Conservation (phyloP, 2,113 vertebrate genomes). For the Uropsilus gracilis region DNA sequence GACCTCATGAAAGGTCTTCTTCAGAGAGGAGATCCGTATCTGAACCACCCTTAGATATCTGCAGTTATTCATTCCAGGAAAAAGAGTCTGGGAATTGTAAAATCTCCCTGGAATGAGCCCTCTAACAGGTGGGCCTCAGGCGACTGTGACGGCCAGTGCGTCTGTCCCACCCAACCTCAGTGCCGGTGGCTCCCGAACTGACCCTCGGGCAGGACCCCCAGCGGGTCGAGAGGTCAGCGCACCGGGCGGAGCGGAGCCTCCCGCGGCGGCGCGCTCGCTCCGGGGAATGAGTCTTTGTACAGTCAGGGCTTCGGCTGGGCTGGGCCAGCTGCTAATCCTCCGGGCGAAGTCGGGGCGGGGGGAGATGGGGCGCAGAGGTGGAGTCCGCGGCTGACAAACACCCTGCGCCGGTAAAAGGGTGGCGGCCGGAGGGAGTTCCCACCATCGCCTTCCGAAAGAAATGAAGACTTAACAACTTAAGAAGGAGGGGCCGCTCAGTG, state of each 20-base stretch:
- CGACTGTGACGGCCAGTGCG: background rate
- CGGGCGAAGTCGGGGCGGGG: constrained; percentile 41
- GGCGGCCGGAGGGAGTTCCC: constrained; percentile 63
- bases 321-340: constrained; percentile 56
- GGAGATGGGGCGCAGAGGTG: constrained; percentile 38
- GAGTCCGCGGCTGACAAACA: constrained; percentile 31
- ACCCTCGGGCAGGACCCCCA: background rate
- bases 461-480: constrained; percentile 39
- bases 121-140: background rate
- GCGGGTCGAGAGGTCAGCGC: accelerated
- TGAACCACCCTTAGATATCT: background rate
- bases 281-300: background rate
- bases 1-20: background rate
- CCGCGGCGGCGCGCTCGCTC: background rate
- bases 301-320: constrained; percentile 70
- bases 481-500: constrained; percentile 55
- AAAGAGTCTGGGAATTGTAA: background rate
- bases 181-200: background rate
- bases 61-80: background rate
- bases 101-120: background rate
- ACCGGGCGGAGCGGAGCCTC: background rate
- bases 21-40: background rate
- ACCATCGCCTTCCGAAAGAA: background rate
- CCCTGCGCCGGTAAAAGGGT: constrained; percentile 28
- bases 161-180: accelerated